Evolutionary conservation across 2,113 vertebrate genomes (phyloP), one percentile per base, ranked within the genome.

Genomic region (Spea multiplicata): DNA sequence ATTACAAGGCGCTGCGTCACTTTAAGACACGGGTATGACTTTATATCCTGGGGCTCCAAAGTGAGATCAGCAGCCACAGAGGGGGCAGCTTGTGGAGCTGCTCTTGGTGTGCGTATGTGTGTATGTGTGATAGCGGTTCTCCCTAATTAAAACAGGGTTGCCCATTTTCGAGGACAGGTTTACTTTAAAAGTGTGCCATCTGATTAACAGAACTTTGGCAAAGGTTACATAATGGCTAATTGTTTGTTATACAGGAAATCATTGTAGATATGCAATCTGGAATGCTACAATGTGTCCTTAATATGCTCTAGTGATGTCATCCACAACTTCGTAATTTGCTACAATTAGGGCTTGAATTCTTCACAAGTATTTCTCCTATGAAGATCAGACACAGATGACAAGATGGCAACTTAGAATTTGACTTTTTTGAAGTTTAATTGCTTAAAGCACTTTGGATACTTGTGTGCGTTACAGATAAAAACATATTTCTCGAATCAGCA

Each of bases 311-410:
- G 62, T 79, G 77, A 79, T 79, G 70, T 79, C 70, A 79, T 79
- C 73, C 77, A 57, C 73, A 65, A 79, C 61, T 79, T 53, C 70
- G 66, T 79, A 73, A 79, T 79, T 79, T 72, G 62, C 72, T 79
- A 66, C 77, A 79, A 79, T 79, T 79, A 79, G 7, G 53, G 50
- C 48, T 53, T 73, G 17, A 59, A 53, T 73, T 79, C 62, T 57
- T 66, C 57, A 16, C 16, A 70, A 47, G 6, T 69, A 61, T 71
- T 71, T 50, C 61, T 66, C 10, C 50, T 70, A 73, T 8, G 70
- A 47, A 66, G 77, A 79, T 73, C 64, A 73, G 64, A 47, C 50
- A 66, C 52, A 79, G 77, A 79, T 73, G 70, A 72, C 70, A 73
- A 57, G 61, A 79, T 73, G 77, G 65, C 62, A 55, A 65, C 59